Evolutionary conservation across 2,888 invertebrate genomes (phyloP), one percentile per base, ranked within the genome.

Genomic region (Cryptosula pallasiana): DNA sequence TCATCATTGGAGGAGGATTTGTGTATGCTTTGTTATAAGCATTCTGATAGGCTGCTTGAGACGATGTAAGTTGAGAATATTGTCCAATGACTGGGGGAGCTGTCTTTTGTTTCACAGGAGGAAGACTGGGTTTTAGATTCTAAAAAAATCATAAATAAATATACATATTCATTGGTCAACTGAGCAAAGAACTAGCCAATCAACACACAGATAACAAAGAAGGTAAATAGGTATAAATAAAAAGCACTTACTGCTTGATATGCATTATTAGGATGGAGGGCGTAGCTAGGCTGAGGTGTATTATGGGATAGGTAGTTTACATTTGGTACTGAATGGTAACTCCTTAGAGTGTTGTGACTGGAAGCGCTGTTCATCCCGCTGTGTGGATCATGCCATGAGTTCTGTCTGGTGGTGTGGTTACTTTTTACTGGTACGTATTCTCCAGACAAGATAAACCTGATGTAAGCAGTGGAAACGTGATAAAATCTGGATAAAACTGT

Each of bases 301-400:
- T 27, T 32, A 25, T 29, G 32, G 5, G 63, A 63, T 16, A 27
- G 13, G 5, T 63, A 32, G 63, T 63, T 29, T 5, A 63, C 63
- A 63, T 63, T n/a, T 63, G 63, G 63, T 9, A 63, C 63, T 3
- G 63, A 63, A 32, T 63, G 63, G 27, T 63, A 63, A 63, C 63
- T 63, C 29, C 63, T 2, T 32, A 63, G 63, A 29, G 63, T 32
- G 63, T 63, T 63, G 9, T 27, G 9, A 34, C 74, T 74, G 23
- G 70, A 69, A 20, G 57, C 63, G 25, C 74, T 75, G 25, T 76
- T 70, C 25, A 78, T 73, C 69, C 76, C 77, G 36, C 76, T 76
- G 35, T 76, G 74, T 34, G 76, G 75, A 16, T 75, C 72, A 71
- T 77, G 63, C 63, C 63, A 63, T n/a, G 63, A 63, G 63, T 63